Conservation (phyloP, 2,888 invertebrate species). For the Pandemis corylana region DNA sequence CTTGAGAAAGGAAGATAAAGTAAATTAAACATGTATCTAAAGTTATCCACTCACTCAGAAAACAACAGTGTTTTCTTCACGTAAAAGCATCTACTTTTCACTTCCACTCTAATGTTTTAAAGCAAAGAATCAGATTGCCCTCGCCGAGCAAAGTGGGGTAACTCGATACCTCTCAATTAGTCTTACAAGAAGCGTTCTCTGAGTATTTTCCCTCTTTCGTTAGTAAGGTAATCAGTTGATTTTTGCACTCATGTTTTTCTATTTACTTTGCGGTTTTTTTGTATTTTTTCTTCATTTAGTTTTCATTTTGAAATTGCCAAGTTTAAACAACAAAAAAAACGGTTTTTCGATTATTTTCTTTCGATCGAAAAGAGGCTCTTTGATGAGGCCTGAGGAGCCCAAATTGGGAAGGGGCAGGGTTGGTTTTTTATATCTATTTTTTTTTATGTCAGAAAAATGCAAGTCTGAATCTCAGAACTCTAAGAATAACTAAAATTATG, state of each 20-base stretch:
- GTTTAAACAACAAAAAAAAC: too few relatives aligned
- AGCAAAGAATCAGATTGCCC: constrained; percentile 41
- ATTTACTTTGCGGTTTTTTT: neutral
- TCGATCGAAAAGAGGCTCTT: too few relatives aligned
- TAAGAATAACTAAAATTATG: too few relatives aligned
- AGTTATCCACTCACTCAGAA: neutral
- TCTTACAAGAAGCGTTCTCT: constrained; percentile 5
- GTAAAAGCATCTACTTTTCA: constrained; percentile 9
- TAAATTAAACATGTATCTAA: neutral
- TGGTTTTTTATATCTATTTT: too few relatives aligned
- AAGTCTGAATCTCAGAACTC: too few relatives aligned
- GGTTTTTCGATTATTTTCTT: too few relatives aligned
- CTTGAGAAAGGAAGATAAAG: too few relatives aligned
- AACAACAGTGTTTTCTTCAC: neutral
- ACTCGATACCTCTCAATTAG: constrained; percentile 41
- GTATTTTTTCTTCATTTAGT: neutral
- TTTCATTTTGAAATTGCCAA: neutral
- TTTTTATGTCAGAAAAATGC: too few relatives aligned
- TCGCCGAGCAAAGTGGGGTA: constrained; percentile 30
- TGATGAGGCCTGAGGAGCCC: too few relatives aligned
- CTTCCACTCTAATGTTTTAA: constrained; percentile 23
- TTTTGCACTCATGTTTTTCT: constrained; percentile 23
- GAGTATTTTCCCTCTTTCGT: constrained; percentile 19
- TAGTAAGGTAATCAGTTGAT: constrained; percentile 28
- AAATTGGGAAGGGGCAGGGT: too few relatives aligned